Base-by-base conservation (phyloP, 2,888 invertebrate species). In the Trachelus iudaicus region DNA sequence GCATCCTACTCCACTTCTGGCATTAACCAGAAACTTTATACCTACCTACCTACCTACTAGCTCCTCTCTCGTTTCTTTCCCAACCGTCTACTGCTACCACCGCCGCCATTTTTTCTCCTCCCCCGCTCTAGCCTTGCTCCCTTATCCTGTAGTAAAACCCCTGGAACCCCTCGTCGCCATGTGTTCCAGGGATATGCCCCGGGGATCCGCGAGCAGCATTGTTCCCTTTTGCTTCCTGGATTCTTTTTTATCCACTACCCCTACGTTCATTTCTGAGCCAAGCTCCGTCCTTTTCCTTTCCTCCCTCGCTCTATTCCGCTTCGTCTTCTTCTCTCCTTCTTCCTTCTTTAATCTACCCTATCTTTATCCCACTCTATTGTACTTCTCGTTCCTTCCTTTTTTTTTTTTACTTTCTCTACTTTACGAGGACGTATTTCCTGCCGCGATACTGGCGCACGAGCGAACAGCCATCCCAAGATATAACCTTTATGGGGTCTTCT, bases 391-490 rank as follows among this genome's bases (percentile, higher is more conserved):
- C 33, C 33, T 75, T 12, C 35, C 69, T 74, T 56, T 76, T 34
- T 76, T n/a, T n/a, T 75, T 34, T 76, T 73, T 79, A 79, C 77
- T 75, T 80, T 80, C 77, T 81, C 81, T 82, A 76, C 78, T 86
- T 86, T 86, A 85, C 84, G 86, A 86, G 83, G 83, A 82, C 78
- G 84, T 84, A 85, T 85, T 86, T 86, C 81, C 83, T 83, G 79
- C 78, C 79, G 78, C 75, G 74, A 31, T 30, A 34, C 78, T 78
- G 79, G 81, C 81, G 74, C 79, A 80, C 79, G 73, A 75, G 73
- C 79, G 69, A 33, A 30, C 69, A 33, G 1, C 69, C 69, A 77
- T 80, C 80, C 79, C 81, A 69, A 80, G 79, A 79, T 82, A 82
- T 83, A 86, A 85, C 82, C 82, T 86, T 86, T 83, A 85, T 84